phyloP scores from a whole-genome alignment of 2,888 invertebrate genomes.

The Athalia circularis region DNA sequence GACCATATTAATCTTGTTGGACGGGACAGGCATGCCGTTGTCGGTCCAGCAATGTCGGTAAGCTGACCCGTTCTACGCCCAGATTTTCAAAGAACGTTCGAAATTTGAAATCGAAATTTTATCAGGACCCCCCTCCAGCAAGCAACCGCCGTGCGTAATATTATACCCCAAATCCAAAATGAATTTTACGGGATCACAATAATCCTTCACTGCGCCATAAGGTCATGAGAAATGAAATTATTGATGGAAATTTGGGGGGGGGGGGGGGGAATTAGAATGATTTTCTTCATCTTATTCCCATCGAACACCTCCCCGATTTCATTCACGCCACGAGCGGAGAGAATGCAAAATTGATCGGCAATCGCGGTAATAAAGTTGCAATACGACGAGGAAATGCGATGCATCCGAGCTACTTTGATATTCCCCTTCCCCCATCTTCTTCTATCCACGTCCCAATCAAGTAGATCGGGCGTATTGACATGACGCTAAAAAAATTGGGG shows the following conservation, averaged over 20 bases:
- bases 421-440: not conserved
- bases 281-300: not conserved
- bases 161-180: too few species aligned
- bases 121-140: not conserved
- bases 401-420: conserved; percentile 30
- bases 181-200: too few species aligned
- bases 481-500: conserved; percentile 34
- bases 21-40: conserved; percentile 59
- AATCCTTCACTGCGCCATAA: too few species aligned
- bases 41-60: conserved; percentile 32
- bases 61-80: conserved; percentile 31
- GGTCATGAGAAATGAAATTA: too few species aligned
- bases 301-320: not conserved
- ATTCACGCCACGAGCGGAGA: not conserved
- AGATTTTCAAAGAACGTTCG: conserved; percentile 42
- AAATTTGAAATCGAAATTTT: conserved; percentile 13
- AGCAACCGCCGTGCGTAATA: not conserved
- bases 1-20: conserved; percentile 68
- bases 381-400: conserved; percentile 37
- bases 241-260: not conserved
- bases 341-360: conserved; percentile 33
- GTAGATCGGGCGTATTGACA: conserved; percentile 42
- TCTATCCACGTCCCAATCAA: conserved; percentile 12
- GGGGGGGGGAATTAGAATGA: too few species aligned
- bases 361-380: conserved; percentile 41